Conservation (phyloP, 2,888 invertebrate species). For the Lasioglossum pauxillum region DNA sequence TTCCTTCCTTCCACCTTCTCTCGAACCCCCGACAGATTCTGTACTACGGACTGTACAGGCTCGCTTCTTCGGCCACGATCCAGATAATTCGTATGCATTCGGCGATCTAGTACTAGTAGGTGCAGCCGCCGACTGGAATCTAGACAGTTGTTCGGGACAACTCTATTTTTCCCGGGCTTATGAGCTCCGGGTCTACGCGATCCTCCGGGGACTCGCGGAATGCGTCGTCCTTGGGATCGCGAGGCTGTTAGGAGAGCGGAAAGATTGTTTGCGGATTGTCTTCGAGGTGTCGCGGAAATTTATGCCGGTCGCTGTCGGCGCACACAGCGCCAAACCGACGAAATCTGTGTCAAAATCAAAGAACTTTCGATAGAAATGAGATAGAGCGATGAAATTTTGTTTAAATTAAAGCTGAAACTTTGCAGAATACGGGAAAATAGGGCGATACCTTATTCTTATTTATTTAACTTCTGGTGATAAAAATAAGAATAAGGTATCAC, state of each 20-base stretch:
- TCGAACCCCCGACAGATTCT: neutral
- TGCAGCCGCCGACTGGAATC: neutral
- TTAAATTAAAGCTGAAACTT: no score
- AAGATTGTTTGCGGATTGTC: neutral
- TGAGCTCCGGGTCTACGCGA: neutral
- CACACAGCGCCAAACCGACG: no score
- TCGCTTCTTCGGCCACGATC: neutral
- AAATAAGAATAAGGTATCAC: no score
- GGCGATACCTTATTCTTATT: no score
- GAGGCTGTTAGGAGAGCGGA: neutral
- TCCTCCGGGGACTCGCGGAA: neutral
- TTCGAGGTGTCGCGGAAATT: neutral
- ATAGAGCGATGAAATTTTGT: no score
- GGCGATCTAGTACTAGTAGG: neutral
- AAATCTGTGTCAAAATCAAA: no score
- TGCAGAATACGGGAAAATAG: no score
- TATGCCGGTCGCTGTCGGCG: neutral
- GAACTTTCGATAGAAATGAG: no score
- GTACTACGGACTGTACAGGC: neutral
- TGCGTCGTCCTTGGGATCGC: neutral
- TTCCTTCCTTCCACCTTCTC: neutral
- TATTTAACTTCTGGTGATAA: no score
- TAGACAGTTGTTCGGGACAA: neutral
- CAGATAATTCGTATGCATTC: conserved; percentile 13
- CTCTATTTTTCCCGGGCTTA: neutral